phyloP scores from a whole-genome alignment of 2,113 vertebrate genomes.

The Cyanoderma ruficeps region DNA sequence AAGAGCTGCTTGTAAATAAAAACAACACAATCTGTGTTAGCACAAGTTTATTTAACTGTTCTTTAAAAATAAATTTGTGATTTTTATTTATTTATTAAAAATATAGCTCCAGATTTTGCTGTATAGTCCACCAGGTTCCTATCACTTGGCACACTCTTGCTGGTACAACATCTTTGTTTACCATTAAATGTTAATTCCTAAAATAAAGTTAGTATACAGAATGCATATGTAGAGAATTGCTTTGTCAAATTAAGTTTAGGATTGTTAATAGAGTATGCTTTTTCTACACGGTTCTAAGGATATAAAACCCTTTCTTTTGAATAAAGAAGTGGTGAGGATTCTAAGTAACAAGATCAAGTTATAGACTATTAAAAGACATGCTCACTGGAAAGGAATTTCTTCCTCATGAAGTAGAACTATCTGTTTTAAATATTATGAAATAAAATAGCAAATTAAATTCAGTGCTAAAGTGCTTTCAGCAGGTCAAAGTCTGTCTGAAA shows the following conservation, averaged over 20 bases:
- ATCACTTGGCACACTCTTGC: not conserved
- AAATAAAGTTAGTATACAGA: not conserved
- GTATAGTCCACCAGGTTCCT: not conserved
- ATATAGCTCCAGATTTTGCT: not conserved
- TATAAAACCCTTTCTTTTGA: not conserved
- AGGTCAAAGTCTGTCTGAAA: not conserved
- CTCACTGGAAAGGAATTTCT: not conserved
- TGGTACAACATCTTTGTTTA: not conserved
- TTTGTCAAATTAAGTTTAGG: not conserved
- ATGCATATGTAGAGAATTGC: not conserved
- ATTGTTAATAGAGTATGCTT: not conserved
- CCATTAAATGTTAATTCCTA: not conserved
- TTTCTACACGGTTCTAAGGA: not conserved
- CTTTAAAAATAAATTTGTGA: not conserved
- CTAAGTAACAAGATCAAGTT: not conserved
- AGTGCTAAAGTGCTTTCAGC: not conserved
- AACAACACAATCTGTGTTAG: not conserved
- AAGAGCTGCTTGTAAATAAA: not conserved
- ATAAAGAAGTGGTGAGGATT: not conserved
- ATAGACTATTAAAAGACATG: not conserved
- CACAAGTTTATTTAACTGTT: not conserved
- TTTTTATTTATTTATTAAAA: not conserved
- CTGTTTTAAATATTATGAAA: not conserved
- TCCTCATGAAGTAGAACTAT: not conserved
- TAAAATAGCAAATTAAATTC: not conserved